Base-by-base conservation (phyloP, 2,797 vertebrate genomes). In the Gouania willdenowi region DNA sequence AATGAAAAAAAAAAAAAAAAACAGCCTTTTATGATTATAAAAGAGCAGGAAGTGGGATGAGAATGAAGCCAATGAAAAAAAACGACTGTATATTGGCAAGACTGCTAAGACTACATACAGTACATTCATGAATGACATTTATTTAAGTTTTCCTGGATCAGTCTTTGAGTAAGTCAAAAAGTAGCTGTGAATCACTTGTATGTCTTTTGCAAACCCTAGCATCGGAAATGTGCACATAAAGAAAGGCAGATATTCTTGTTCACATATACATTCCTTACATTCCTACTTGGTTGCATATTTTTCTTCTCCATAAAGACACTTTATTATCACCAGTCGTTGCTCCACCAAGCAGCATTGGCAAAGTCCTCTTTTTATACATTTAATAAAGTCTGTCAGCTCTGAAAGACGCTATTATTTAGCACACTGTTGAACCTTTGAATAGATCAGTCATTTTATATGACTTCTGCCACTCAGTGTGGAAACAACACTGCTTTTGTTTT, bases 301-400 rank as follows among this genome's bases (percentile, higher is more conserved):
- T 26, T 36, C 44, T 60, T 67, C 36, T 60, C 10, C 2, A 0
- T 1, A 9, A 10, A 33, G 18, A 51, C 15, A 36, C 20, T 55
- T 52, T 47, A 53, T 63, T 57, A 66, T 17, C 56, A 37, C 65
- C 52, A 34, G 12, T 61, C 42, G 66, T 37, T 33, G 16, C 44
- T 40, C 31, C 44, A 36, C 24, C 45, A 11, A 45, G 41, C 6
- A 2, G 20, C 51, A 40, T 40, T 37, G 12, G 21, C 54, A 12
- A 24, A 32, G 29, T 26, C 28, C 23, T 23, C 21, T 30, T 33
- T 65, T 43, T 45, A 30, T 48, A 4, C 4, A 49, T 33, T 28
- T 26, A 61, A 42, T 45, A 38, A 39, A 60, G 46, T 65, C 36
- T 28, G n/a, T 41, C 11, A 38, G 24, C 41, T 38, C 51, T 57